Conservation (phyloP, 2,888 invertebrate species). For the Noctua janthina region DNA sequence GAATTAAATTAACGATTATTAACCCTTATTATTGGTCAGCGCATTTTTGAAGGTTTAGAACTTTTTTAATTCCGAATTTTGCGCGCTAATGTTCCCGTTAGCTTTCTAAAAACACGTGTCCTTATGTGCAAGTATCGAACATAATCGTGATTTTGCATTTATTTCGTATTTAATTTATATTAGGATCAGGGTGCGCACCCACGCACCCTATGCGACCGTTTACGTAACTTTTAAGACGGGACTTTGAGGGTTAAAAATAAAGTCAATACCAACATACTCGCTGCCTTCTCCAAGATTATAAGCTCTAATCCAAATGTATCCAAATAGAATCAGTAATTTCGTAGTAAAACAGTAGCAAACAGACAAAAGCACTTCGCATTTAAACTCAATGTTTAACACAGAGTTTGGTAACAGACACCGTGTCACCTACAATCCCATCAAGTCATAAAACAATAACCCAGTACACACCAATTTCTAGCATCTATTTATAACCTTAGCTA, state of each 20-base stretch:
- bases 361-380: neutral
- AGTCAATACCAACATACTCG: neutral
- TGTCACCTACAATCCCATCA: neutral
- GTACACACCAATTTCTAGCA: conserved; percentile 17
- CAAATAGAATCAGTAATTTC: neutral
- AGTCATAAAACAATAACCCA: conserved; percentile 18
- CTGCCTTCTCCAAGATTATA: neutral
- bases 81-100: no score
- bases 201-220: no score
- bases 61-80: no score
- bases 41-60: no score
- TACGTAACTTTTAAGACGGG: no score
- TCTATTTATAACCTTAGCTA: conserved; percentile 49
- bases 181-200: no score
- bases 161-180: no score
- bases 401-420: neutral
- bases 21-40: no score
- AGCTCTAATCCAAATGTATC: no score
- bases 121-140: no score
- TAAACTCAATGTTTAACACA: neutral
- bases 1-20: neutral
- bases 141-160: no score
- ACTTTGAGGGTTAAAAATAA: neutral
- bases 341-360: neutral
- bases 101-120: no score